Conservation (phyloP, 2,888 invertebrate genomes). For the Aricia artaxerxes region DNA sequence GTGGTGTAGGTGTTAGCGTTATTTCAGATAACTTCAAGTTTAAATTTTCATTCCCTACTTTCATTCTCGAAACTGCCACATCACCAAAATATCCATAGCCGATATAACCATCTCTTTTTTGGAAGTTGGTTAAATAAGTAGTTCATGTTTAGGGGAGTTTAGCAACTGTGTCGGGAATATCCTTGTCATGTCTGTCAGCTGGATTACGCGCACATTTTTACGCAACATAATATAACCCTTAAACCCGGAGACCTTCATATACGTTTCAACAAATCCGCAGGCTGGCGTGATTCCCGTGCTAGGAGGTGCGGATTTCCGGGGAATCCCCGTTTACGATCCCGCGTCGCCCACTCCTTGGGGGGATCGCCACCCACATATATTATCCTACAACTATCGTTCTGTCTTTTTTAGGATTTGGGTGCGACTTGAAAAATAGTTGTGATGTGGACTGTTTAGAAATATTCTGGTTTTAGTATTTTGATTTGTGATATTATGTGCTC, state of each 20-base stretch:
- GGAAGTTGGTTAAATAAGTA: neutral
- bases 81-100: no score
- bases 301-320: conserved; percentile 73
- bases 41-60: no score
- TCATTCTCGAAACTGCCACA: no score
- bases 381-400: neutral
- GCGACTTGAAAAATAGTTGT: neutral
- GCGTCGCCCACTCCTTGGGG: conserved; percentile 40
- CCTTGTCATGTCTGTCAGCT: neutral
- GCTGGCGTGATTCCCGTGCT: conserved; percentile 65
- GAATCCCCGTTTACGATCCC: conserved; percentile 73
- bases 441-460: neutral
- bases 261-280: conserved; percentile 50
- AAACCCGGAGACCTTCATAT: conserved; percentile 35
- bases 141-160: neutral
- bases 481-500: no score
- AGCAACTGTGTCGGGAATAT: no score
- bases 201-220: conserved; percentile 7
- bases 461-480: no score
- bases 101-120: no score
- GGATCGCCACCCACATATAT: conserved; percentile 16
- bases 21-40: no score
- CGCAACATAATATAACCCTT: conserved; percentile 8
- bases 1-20: no score
- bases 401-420: neutral